phyloP scores from a whole-genome alignment of 2,113 vertebrate species.

The Proteles cristata region DNA sequence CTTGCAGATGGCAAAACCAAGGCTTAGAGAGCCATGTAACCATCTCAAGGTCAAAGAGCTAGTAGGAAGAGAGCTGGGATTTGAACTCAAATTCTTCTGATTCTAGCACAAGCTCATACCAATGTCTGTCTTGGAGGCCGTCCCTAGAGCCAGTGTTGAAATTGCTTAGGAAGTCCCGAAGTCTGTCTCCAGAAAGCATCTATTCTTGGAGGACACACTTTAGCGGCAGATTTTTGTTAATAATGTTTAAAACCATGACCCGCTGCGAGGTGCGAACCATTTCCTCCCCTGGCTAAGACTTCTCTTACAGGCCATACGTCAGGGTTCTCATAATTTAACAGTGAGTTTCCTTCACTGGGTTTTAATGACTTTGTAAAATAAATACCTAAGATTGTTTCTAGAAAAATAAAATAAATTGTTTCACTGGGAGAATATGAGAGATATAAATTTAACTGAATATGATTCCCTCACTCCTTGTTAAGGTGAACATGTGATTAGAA shows the following conservation, averaged over 20 bases:
- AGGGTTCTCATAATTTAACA: conserved; percentile 8
- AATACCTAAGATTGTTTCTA: conserved; percentile 48
- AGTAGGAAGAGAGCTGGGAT: not conserved
- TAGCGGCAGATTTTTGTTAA: not conserved
- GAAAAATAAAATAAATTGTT: conserved; percentile 64
- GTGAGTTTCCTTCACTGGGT: not conserved
- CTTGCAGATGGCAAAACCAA: conserved; percentile 41
- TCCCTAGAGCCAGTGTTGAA: not conserved
- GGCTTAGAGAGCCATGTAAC: not conserved
- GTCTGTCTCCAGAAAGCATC: not conserved
- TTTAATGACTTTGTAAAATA: conserved; percentile 68
- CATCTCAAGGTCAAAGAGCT: not conserved
- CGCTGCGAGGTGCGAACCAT: not conserved
- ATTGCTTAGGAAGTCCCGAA: not conserved
- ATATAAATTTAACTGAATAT: conserved; percentile 63
- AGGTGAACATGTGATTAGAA: conserved; percentile 78
- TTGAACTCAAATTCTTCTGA: not conserved
- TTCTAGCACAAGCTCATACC: not conserved
- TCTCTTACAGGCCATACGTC: not conserved
- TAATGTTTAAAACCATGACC: not conserved
- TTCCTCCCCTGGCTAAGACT: not conserved
- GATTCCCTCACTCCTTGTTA: conserved; percentile 70
- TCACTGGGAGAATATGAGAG: conserved; percentile 45
- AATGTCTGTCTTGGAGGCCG: not conserved
- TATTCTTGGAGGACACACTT: not conserved